Evolutionary conservation across 1,140 invertebrate genomes (phyloP).

Genomic region (Eupristina koningsbergeri): DNA sequence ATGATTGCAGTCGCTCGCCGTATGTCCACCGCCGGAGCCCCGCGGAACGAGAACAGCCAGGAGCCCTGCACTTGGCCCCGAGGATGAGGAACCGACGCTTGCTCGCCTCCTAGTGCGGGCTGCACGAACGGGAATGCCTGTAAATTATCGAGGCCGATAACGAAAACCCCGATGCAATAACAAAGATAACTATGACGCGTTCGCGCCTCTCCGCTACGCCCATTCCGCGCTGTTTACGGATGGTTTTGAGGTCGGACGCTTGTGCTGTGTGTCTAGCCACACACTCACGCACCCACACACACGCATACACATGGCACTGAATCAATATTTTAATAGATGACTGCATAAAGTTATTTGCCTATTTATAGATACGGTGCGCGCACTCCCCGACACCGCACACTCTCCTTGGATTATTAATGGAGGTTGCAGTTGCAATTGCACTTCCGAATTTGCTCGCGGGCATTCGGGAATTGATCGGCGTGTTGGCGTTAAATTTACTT

Average conservation of each 20-base stretch:
- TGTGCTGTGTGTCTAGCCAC: too few relatives aligned
- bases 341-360: not conserved
- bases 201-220: not conserved
- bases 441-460: too few relatives aligned
- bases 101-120: too few relatives aligned
- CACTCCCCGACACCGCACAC: too few relatives aligned
- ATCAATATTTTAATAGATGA: constrained; percentile 4
- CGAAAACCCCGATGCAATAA: not conserved
- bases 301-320: not conserved
- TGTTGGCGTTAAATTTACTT: too few relatives aligned
- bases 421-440: too few relatives aligned
- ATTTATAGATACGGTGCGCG: not conserved
- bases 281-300: too few relatives aligned
- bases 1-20: constrained; percentile 14
- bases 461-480: too few relatives aligned
- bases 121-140: not conserved
- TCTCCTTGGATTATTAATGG: too few relatives aligned
- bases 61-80: too few relatives aligned
- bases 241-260: not conserved
- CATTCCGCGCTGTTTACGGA: not conserved
- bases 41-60: too few relatives aligned
- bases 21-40: not conserved
- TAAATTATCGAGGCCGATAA: not conserved
- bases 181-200: not conserved
- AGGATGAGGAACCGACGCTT: too few relatives aligned